These are phyloP conservation scores for Ametastegia equiseti DNA, from an alignment of 2,888 invertebrate species.

Conservation along the genomic window DNA sequence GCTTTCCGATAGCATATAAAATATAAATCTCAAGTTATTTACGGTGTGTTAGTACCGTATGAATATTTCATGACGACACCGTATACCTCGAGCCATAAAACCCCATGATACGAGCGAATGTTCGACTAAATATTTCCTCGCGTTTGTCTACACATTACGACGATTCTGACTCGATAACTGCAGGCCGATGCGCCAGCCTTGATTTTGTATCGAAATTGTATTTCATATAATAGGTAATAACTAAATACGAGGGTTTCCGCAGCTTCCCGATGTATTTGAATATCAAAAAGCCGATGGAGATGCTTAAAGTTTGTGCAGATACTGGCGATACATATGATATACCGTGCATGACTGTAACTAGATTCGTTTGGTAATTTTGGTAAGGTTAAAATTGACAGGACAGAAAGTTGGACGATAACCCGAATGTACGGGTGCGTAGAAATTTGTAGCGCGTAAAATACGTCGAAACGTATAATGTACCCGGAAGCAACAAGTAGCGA, in stretches of 20 bases:
- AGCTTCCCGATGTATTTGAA: no score
- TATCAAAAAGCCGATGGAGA: no score
- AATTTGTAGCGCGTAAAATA: conserved; percentile 13
- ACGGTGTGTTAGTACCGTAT: conserved; percentile 31
- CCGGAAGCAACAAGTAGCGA: conserved; percentile 44
- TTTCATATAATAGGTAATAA: not conserved
- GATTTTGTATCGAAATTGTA: not conserved
- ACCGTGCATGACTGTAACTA: not conserved
- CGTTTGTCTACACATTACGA: not conserved
- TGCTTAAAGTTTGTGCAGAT: no score
- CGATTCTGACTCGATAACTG: not conserved
- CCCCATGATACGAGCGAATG: conserved; percentile 38
- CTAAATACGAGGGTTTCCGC: no score
- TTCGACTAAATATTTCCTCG: conserved; percentile 28
- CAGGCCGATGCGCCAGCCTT: not conserved
- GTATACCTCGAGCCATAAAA: conserved; percentile 25
- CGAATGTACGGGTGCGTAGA: not conserved
- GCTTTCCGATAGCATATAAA: conserved; percentile 28
- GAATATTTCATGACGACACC: conserved; percentile 33
- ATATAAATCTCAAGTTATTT: conserved; percentile 41
- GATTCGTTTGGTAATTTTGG: not conserved
- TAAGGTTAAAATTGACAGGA: not conserved
- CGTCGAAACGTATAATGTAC: not conserved
- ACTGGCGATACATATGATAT: no score
- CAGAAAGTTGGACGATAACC: not conserved